Base-by-base conservation (phyloP, 2,113 vertebrate genomes). In the Thermophis baileyi region DNA sequence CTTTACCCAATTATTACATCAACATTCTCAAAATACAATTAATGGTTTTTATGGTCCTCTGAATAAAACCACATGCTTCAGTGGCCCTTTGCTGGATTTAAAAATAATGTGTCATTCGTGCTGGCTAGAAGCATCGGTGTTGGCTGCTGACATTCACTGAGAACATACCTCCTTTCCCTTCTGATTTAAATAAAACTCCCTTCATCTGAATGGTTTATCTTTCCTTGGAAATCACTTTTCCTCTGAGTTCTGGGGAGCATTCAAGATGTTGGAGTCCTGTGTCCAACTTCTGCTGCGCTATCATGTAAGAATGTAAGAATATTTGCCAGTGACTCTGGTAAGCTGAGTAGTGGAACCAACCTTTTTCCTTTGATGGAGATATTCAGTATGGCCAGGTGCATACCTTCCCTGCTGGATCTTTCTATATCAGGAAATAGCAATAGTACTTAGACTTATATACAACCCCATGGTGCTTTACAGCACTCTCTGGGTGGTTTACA, bases 71-170 rank as follows among this genome's bases (percentile, higher is more conserved):
- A 63, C 86, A 40, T 96, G 93, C 55, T 93, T 60, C 51, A 85
- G 3, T 91, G 54, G 9, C 49, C 89, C 94, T 95, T 94, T 91
- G 22, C 35, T 40, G 57, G 49, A 9, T 81, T 50, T 50, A 11
- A 50, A 51, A 91, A 8, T 10, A 49, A 91, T 0, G 47, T n/a
- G 2, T 50, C 40, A 47, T 92, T 30, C 90, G 85, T 0, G 0
- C 3, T 85, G 25, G 40, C 16, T 40, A 24, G 14, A 87, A 47
- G 4, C 69, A 7, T 18, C 24, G 16, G 12, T 54, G 50, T 81
- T 93, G 49, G 14, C 51, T 46, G 24, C 20, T 81, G 35, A 88
- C 88, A 30, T n/a, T 89, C 20, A 54, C 49, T 0, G 0, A 35
- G 27, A n/a, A 69, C 30, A 1, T 81, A 10, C 47, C 69, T 85